Evolutionary conservation across 2,113 vertebrate genomes (phyloP).

Genomic region (Tretioscincus oriximinensis): DNA sequence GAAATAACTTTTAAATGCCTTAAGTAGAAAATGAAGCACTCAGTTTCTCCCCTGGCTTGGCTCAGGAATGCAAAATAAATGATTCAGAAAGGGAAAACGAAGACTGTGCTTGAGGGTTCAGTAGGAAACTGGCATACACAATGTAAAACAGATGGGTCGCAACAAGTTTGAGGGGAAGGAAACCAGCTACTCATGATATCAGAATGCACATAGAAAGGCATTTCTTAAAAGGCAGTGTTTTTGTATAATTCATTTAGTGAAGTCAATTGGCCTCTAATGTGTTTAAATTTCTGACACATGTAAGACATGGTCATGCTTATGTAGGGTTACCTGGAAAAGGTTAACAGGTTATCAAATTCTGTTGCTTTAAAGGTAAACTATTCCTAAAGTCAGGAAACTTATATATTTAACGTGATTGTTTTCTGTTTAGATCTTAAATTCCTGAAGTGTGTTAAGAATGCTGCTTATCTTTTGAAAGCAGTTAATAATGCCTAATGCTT

Average conservation of each 20-base stretch:
- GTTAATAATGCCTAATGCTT: background rate
- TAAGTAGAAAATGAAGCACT: background rate
- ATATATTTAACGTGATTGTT: background rate
- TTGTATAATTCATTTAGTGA: background rate
- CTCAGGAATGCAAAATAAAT: constrained; percentile 64
- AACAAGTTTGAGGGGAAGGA: constrained; percentile 60
- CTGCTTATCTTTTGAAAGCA: background rate
- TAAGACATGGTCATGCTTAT: background rate
- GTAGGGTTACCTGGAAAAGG: background rate
- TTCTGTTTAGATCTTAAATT: background rate
- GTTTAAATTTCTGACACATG: background rate
- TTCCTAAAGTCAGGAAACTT: background rate
- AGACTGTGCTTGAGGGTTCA: constrained; percentile 50
- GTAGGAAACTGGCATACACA: constrained; percentile 58
- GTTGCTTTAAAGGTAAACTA: background rate
- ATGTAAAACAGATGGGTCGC: constrained; percentile 69
- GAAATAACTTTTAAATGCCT: background rate
- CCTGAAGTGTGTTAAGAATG: background rate
- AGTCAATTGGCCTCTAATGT: background rate
- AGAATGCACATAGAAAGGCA: constrained; percentile 8
- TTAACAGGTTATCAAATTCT: background rate
- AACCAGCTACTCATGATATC: constrained; percentile 11
- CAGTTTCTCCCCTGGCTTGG: constrained; percentile 36
- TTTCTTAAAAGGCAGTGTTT: constrained; percentile 10
- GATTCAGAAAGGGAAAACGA: constrained; percentile 42